Conservation (phyloP, 2,113 vertebrate species). For the Furnarius figulus region DNA sequence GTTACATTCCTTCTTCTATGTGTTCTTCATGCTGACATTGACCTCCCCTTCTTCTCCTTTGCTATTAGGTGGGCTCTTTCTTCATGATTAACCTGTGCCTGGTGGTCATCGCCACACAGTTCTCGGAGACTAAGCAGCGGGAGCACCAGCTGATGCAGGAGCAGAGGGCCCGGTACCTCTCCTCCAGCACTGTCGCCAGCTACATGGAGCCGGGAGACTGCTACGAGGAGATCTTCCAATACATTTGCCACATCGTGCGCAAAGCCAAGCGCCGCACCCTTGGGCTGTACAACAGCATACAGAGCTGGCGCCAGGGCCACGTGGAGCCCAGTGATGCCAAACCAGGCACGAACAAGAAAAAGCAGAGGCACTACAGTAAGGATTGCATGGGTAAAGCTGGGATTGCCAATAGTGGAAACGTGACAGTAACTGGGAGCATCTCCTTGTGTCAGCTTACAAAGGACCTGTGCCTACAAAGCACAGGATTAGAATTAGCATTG, state of each 20-base stretch:
- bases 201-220: constrained; percentile 93
- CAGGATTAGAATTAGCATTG: neutral
- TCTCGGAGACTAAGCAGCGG: constrained; percentile 96
- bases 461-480: neutral
- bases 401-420: neutral
- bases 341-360: constrained; percentile 62
- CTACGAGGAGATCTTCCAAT: constrained; percentile 96
- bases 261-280: constrained; percentile 85
- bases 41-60: neutral
- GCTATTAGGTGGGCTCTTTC: constrained; percentile 63
- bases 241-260: constrained; percentile 90
- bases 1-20: neutral
- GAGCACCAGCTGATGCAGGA: constrained; percentile 99
- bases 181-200: constrained; percentile 92
- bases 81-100: constrained; percentile 91
- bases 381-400: neutral
- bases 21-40: neutral
- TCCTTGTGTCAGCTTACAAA: neutral
- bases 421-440: neutral
- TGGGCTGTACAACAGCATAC: constrained; percentile 81
- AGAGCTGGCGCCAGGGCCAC: constrained; percentile 78
- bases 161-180: constrained; percentile 88
- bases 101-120: constrained; percentile 97
- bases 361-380: constrained; percentile 74
- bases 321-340: neutral